phyloP scores from a whole-genome alignment of 2,888 invertebrate species.

The Dione juno region DNA sequence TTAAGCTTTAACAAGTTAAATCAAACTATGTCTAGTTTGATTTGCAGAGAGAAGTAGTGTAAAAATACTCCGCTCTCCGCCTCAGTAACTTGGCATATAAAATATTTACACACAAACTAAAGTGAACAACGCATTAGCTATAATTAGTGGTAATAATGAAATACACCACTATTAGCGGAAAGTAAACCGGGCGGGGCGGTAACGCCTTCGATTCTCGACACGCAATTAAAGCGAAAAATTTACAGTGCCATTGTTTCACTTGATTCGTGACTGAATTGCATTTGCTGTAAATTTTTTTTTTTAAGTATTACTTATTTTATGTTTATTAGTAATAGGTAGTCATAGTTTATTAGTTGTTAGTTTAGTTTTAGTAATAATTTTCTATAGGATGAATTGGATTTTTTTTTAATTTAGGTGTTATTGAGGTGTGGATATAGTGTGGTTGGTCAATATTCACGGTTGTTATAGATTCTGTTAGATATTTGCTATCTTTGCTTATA shows the following conservation, averaged over 20 bases:
- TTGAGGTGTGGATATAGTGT: too few relatives aligned
- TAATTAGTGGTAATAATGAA: slow-evolving; percentile 15
- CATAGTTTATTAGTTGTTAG: too few relatives aligned
- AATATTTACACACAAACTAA: not conserved
- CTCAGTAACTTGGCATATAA: not conserved
- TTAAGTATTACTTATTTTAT: not conserved
- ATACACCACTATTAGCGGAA: slow-evolving; percentile 36
- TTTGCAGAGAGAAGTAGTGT: too few relatives aligned
- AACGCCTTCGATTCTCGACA: slow-evolving; percentile 49
- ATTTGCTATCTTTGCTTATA: too few relatives aligned
- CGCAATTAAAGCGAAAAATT: slow-evolving; percentile 41
- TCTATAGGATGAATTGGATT: too few relatives aligned
- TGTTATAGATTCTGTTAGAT: too few relatives aligned
- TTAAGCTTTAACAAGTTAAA: too few relatives aligned
- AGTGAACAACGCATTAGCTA: not conserved
- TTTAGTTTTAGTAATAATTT: too few relatives aligned
- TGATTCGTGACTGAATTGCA: slow-evolving; percentile 34
- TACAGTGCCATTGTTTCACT: slow-evolving; percentile 31
- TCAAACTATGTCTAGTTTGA: too few relatives aligned
- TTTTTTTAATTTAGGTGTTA: too few relatives aligned
- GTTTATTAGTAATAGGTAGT: too few relatives aligned
- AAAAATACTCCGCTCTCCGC: not conserved
- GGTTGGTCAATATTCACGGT: too few relatives aligned
- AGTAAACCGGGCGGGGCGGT: slow-evolving; percentile 46
- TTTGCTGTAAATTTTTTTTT: slow-evolving; percentile 5